phyloP scores from a whole-genome alignment of 1,140 invertebrate genomes.

The Lordiphosa collinella region DNA sequence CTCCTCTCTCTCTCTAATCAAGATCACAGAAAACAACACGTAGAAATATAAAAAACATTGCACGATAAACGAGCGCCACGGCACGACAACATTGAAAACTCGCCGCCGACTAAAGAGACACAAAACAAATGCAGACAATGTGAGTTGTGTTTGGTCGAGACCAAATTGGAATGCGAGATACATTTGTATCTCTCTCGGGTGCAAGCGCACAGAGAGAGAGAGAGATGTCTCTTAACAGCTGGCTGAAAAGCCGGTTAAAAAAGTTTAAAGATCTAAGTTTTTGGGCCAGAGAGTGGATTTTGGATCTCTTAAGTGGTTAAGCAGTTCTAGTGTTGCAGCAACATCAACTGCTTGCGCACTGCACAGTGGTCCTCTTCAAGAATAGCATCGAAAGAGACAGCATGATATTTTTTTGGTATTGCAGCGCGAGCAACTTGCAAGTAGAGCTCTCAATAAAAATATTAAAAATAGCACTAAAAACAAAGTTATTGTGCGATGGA shows the following conservation, averaged over 20 bases:
- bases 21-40: slow-evolving; percentile 44
- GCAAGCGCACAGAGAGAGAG: background rate
- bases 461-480: no score
- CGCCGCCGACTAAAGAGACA: slow-evolving; percentile 63
- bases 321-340: slow-evolving; percentile 35
- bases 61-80: slow-evolving; percentile 25
- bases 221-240: slow-evolving; percentile 27
- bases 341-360: slow-evolving; percentile 32
- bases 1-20: slow-evolving; percentile 34
- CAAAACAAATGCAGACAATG: slow-evolving; percentile 16
- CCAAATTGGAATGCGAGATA: slow-evolving; percentile 44
- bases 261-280: background rate
- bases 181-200: slow-evolving; percentile 66
- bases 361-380: no score
- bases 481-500: no score
- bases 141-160: slow-evolving; percentile 10
- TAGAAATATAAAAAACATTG: slow-evolving; percentile 11
- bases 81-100: slow-evolving; percentile 66
- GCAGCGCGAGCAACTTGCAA: no score
- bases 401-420: no score
- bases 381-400: no score
- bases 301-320: slow-evolving; percentile 43
- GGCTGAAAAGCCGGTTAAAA: slow-evolving; percentile 51
- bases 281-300: no score
- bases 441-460: no score